Conservation (phyloP, 1,140 invertebrate species). For the Drosophila tsacasi region DNA sequence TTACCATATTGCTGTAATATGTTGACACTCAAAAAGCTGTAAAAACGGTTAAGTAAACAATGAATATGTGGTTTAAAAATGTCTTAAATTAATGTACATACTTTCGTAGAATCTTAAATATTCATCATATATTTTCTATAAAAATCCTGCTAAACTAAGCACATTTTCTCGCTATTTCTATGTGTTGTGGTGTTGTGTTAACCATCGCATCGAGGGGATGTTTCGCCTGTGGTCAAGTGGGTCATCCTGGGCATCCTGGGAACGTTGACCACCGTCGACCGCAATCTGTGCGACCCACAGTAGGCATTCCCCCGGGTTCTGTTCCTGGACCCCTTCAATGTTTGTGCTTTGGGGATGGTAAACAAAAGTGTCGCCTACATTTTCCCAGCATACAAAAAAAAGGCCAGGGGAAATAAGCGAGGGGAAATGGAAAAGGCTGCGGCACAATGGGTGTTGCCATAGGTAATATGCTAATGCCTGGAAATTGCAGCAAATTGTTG, state of each 20-base stretch:
- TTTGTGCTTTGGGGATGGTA: conserved; percentile 38
- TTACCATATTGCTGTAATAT: too few relatives aligned
- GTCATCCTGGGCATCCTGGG: conserved; percentile 15
- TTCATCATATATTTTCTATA: not conserved
- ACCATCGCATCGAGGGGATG: conserved; percentile 2
- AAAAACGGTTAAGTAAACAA: not conserved
- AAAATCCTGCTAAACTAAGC: not conserved
- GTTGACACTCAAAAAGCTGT: not conserved
- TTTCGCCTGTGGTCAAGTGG: conserved; percentile 23
- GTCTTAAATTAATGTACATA: not conserved
- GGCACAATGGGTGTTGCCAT: conserved; percentile 15
- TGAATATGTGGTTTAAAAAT: not conserved
- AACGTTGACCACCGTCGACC: conserved; percentile 22
- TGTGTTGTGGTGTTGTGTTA: not conserved
- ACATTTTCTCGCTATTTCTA: conserved; percentile 6
- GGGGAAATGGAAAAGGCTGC: not conserved
- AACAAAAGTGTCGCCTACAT: conserved; percentile 61
- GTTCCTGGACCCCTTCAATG: conserved; percentile 18
- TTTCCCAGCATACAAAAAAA: not conserved
- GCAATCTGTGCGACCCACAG: conserved; percentile 22
- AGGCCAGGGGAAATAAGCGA: not conserved
- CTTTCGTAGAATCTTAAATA: too few relatives aligned
- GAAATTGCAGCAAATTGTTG: conserved; percentile 50
- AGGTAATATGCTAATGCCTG: conserved; percentile 48
- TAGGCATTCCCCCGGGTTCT: conserved; percentile 8